Percentiles rank a stretch among this genome's conserved stretches.
Evolutionary conservation across 2,113 vertebrate species (phyloP).

Genomic region (Rostratula benghalensis): DNA sequence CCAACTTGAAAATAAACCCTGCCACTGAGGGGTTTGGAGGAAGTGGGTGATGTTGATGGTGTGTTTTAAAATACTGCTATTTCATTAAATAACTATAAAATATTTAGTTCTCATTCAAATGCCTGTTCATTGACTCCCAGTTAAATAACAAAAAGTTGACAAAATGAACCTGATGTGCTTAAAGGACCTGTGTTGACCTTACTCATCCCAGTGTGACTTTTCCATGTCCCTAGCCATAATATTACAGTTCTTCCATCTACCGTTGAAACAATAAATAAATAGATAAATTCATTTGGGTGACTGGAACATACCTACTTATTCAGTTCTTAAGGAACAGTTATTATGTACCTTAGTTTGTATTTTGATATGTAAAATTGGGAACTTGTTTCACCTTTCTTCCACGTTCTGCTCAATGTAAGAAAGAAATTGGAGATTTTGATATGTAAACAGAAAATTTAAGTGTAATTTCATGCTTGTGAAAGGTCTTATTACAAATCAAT

Average conservation of each 20-base stretch:
- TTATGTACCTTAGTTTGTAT: neutral
- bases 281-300: accelerated
- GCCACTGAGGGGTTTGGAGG: accelerated
- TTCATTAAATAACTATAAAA: neutral
- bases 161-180: neutral
- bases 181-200: neutral
- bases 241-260: neutral
- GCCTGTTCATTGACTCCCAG: neutral
- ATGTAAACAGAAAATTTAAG: neutral
- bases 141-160: neutral
- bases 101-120: neutral
- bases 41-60: neutral
- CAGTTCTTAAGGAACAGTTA: neutral
- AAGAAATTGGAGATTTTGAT: neutral
- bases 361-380: neutral
- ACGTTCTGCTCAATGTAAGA: neutral
- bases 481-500: neutral
- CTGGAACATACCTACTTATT: neutral
- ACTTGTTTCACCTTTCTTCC: neutral
- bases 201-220: neutral
- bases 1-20: neutral
- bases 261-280: neutral
- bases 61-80: neutral
- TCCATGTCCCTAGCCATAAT: neutral
- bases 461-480: neutral